Evolutionary conservation across 2,113 vertebrate species (phyloP).

Genomic region (Protomyctophum bolini): DNA sequence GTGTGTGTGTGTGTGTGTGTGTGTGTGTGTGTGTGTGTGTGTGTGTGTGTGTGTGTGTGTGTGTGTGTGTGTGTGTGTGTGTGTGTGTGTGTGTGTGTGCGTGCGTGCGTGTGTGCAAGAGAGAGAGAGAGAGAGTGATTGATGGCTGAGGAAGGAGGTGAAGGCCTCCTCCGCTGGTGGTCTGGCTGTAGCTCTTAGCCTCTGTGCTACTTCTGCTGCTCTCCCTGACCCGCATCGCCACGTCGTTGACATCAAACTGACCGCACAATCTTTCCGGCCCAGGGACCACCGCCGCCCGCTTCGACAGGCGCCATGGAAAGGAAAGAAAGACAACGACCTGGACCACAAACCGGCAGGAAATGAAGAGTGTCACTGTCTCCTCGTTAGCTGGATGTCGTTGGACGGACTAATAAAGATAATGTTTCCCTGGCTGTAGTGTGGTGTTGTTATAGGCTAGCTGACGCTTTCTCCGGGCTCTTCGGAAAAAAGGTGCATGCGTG

Average conservation of each 20-base stretch:
- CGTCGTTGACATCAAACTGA: conserved; percentile 75
- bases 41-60: conserved; percentile 58
- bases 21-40: conserved; percentile 58
- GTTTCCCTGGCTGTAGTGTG: conserved; percentile 62
- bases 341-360: conserved; percentile 55
- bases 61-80: conserved; percentile 21
- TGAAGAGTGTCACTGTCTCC: conserved; percentile 57
- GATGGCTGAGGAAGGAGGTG: conserved; percentile 67
- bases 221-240: conserved; percentile 76
- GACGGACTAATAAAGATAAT: conserved; percentile 57
- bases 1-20: background rate
- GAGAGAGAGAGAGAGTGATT: conserved; percentile 60
- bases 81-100: conserved; percentile 59
- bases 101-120: conserved; percentile 67
- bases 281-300: conserved; percentile 51
- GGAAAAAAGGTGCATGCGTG: conserved; percentile 9
- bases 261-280: conserved; percentile 63
- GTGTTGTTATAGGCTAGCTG: conserved; percentile 36
- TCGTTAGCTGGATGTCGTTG: conserved; percentile 28
- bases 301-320: conserved; percentile 35
- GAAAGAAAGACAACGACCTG: conserved; percentile 57
- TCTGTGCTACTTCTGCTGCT: conserved; percentile 68
- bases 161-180: conserved; percentile 74
- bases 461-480: conserved; percentile 1
- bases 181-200: conserved; percentile 72